Percentiles rank a stretch among this genome's conserved stretches.
phyloP scores from a whole-genome alignment of 2,113 vertebrate genomes.

The Macrotus californicus region DNA sequence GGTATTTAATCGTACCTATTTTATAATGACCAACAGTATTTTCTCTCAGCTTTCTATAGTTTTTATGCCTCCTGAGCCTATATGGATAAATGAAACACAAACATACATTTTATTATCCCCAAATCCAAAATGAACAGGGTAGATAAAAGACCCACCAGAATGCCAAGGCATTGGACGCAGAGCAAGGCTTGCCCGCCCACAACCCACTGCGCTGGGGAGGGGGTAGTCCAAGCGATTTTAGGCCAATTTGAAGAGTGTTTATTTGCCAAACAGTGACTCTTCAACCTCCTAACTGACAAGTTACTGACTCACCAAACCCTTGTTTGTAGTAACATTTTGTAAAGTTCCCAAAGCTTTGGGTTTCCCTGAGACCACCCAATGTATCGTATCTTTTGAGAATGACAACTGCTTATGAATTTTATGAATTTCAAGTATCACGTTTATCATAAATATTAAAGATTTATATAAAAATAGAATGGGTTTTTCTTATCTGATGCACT shows the following conservation, averaged over 20 bases:
- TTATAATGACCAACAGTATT: background rate
- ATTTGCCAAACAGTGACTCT: background rate
- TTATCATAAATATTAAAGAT: background rate
- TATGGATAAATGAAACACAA: background rate
- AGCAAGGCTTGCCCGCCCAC: background rate
- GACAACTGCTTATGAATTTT: background rate
- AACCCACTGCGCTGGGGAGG: background rate
- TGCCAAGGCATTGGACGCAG: background rate
- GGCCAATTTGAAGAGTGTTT: background rate
- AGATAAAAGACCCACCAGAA: background rate
- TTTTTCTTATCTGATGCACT: background rate
- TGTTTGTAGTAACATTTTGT: background rate
- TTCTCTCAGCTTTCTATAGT: background rate
- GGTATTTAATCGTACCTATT: background rate
- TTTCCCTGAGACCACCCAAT: background rate
- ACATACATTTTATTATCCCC: background rate
- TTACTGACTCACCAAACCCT: background rate
- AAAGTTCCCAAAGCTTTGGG: background rate
- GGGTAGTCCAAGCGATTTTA: background rate
- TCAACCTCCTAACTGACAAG: background rate
- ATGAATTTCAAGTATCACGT: background rate
- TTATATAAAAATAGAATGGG: background rate
- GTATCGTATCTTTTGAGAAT: background rate
- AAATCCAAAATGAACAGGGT: background rate
- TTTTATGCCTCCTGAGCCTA: background rate